A percentile compares a stretch with the other conserved stretches of the same genome.
Evolutionary conservation across 1,140 invertebrate genomes (phyloP).

Genomic region (Drosophila serrata): DNA sequence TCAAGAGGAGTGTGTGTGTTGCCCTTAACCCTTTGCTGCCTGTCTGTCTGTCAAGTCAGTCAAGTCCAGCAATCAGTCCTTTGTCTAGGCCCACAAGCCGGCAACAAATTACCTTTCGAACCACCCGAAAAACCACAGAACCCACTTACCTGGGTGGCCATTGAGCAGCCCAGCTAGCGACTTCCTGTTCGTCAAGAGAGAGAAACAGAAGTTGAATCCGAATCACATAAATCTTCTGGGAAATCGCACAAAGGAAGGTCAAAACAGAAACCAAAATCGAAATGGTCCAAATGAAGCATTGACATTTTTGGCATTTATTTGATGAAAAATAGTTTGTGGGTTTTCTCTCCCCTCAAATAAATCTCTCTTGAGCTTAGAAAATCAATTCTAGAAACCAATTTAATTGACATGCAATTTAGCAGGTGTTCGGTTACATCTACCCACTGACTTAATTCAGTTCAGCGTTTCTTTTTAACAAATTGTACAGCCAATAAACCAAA

Average conservation of each 20-base stretch:
- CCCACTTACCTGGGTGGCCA: constrained; percentile 28
- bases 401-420: constrained; percentile 21
- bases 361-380: background rate
- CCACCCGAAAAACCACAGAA: constrained; percentile 58
- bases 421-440: constrained; percentile 29
- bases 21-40: constrained; percentile 52
- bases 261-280: constrained; percentile 11
- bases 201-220: constrained; percentile 17
- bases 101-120: constrained; percentile 61
- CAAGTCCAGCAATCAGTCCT: constrained; percentile 45
- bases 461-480: constrained; percentile 23
- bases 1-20: constrained; percentile 10
- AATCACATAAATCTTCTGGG: constrained; percentile 19
- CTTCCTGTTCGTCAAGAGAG: constrained; percentile 53
- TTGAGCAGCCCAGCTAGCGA: constrained; percentile 12
- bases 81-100: constrained; percentile 53
- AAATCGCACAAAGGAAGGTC: constrained; percentile 10
- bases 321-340: constrained; percentile 31
- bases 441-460: constrained; percentile 7
- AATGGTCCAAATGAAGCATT: constrained; percentile 19
- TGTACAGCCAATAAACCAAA: constrained; percentile 17
- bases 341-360: background rate
- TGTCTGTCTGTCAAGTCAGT: constrained; percentile 22
- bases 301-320: constrained; percentile 59
- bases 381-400: constrained; percentile 15